Evolutionary conservation across 2,797 vertebrate genomes (phyloP).

Genomic region (Acestrorhynchus altus): DNA sequence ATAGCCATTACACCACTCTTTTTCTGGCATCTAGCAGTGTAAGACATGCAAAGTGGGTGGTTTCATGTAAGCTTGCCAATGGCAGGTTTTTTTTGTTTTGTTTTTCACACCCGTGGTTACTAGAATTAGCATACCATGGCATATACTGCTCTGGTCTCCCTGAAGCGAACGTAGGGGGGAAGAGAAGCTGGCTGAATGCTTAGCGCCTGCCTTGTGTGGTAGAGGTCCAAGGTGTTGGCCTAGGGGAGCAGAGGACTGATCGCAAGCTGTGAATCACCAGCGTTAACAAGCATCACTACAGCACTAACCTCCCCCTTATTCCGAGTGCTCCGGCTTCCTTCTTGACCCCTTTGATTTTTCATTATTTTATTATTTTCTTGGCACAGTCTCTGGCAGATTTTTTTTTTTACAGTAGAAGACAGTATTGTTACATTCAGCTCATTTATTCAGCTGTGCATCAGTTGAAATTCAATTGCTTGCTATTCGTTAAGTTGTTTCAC

Average conservation of each 20-base stretch:
- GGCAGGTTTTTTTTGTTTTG: slow-evolving; percentile 58
- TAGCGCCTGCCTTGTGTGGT: slow-evolving; percentile 50
- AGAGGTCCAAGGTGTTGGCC: slow-evolving; percentile 64
- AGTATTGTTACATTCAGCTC: slow-evolving; percentile 5
- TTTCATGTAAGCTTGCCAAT: slow-evolving; percentile 55
- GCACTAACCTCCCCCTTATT: slow-evolving; percentile 53
- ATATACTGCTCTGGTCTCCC: slow-evolving; percentile 46
- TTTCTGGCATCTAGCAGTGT: slow-evolving; percentile 36
- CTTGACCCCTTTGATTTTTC: slow-evolving; percentile 73
- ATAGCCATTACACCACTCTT: slow-evolving; percentile 13
- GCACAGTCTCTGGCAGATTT: slow-evolving; percentile 33
- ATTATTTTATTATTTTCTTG: slow-evolving; percentile 69
- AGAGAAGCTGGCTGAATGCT: slow-evolving; percentile 56
- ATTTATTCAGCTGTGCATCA: slow-evolving; percentile 4
- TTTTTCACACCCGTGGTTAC: slow-evolving; percentile 44
- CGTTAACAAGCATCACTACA: slow-evolving; percentile 64
- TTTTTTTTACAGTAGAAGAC: slow-evolving; percentile 6
- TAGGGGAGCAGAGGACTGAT: slow-evolving; percentile 52
- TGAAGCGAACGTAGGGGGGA: slow-evolving; percentile 49
- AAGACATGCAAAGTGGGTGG: slow-evolving; percentile 73
- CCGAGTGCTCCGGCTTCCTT: slow-evolving; percentile 49
- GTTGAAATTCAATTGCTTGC: not conserved
- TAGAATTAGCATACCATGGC: slow-evolving; percentile 58
- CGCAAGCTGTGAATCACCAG: slow-evolving; percentile 40
- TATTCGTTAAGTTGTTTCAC: not conserved